These are phyloP conservation scores for Drosophila repleta DNA, from an alignment of 1,140 invertebrate genomes.

Conservation along the genomic window DNA sequence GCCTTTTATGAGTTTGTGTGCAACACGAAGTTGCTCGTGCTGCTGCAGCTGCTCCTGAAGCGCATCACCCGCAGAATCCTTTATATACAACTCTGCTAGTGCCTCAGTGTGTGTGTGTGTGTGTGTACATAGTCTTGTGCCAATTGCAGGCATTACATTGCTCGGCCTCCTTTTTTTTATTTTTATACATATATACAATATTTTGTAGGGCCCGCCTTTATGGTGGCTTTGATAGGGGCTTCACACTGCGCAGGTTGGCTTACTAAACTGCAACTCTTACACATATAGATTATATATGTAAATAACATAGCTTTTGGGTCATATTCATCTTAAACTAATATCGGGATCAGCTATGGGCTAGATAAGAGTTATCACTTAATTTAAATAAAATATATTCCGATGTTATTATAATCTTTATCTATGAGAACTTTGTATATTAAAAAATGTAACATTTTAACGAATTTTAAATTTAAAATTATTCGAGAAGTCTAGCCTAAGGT, in stretches of 20 bases:
- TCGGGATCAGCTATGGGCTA: neutral
- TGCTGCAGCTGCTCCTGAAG: slow-evolving; percentile 51
- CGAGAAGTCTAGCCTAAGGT: neutral
- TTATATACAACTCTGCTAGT: slow-evolving; percentile 17
- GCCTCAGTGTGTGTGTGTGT: slow-evolving; percentile 6
- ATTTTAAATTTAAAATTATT: neutral
- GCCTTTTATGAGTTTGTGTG: slow-evolving; percentile 62
- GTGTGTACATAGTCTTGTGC: slow-evolving; percentile 36
- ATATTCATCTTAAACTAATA: neutral
- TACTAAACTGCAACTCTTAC: neutral
- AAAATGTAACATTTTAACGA: neutral
- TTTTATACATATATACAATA: neutral
- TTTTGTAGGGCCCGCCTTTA: slow-evolving; percentile 6
- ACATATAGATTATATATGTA: neutral
- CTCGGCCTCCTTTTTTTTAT: slow-evolving; percentile 31
- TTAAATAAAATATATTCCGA: neutral
- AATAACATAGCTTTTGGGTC: too few species aligned
- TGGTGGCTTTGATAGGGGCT: slow-evolving; percentile 16
- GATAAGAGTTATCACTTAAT: neutral
- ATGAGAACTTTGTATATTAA: too few species aligned
- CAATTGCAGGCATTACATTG: slow-evolving; percentile 72
- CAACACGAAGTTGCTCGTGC: slow-evolving; percentile 57
- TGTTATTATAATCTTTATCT: too few species aligned
- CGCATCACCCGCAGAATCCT: slow-evolving; percentile 36
- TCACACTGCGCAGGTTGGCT: slow-evolving; percentile 5